A percentile compares a stretch with the other conserved stretches of the same genome.
Evolutionary conservation across 2,113 vertebrate species (phyloP).

Genomic region (Gnathonemus echidnorhynchus): DNA sequence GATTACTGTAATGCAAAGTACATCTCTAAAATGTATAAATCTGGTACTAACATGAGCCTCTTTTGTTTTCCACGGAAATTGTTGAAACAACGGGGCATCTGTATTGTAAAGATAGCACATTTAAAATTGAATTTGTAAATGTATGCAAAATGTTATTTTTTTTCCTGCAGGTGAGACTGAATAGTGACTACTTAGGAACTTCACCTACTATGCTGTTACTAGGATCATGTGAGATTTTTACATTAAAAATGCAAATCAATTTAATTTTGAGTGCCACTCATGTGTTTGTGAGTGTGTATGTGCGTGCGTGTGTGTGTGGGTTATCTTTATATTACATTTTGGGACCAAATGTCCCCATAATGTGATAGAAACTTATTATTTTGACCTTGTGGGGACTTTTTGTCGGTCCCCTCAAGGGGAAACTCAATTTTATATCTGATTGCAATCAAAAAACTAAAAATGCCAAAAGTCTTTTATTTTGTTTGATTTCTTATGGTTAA

Average conservation of each 20-base stretch:
- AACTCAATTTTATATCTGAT: not conserved
- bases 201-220: not conserved
- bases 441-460: too few relatives aligned
- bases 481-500: too few relatives aligned
- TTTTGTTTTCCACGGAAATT: not conserved
- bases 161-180: not conserved
- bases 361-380: not conserved
- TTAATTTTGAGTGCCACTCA: not conserved
- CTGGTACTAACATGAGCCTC: not conserved
- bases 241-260: not conserved
- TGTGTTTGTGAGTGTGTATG: not conserved
- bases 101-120: not conserved
- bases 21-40: not conserved
- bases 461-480: too few relatives aligned
- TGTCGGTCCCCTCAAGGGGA: not conserved
- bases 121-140: not conserved
- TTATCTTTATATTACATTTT: not conserved
- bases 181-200: not conserved
- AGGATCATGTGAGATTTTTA: not conserved
- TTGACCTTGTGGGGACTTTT: not conserved
- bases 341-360: not conserved
- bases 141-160: not conserved
- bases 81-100: not conserved
- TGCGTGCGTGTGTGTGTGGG: not conserved
- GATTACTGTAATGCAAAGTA: not conserved